A percentile compares a stretch with the other conserved stretches of the same genome.
Evolutionary conservation across 2,888 invertebrate species (phyloP).

Genomic region (Melanophora roralis): DNA sequence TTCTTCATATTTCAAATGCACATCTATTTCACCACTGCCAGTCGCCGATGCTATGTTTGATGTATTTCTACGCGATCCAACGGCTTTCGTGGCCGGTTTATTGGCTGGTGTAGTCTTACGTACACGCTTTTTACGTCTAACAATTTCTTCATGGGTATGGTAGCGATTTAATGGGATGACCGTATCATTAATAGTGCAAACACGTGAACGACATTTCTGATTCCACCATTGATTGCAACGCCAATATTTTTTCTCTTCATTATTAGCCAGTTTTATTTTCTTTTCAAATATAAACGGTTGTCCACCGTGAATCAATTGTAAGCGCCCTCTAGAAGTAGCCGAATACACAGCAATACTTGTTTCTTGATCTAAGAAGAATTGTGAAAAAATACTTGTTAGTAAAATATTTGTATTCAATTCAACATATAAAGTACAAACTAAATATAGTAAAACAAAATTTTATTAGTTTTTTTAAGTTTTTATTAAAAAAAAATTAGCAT

Average conservation of each 20-base stretch:
- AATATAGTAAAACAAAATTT: too few relatives aligned
- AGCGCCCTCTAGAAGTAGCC: constrained; percentile 76
- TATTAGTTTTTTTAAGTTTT: background rate
- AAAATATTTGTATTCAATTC: too few relatives aligned
- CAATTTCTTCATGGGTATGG: constrained; percentile 77
- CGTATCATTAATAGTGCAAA: constrained; percentile 75
- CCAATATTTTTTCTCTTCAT: constrained; percentile 76
- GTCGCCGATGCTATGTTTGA: constrained; percentile 36
- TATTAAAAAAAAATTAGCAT: background rate
- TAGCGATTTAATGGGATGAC: constrained; percentile 76
- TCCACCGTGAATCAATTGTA: constrained; percentile 77
- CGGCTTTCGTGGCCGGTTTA: constrained; percentile 36
- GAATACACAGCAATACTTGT: constrained; percentile 75
- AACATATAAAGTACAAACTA: too few relatives aligned
- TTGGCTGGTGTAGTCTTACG: constrained; percentile 66
- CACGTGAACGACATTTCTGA: constrained; percentile 77
- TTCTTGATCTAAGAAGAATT: constrained; percentile 65
- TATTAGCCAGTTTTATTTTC: constrained; percentile 72
- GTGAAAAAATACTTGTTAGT: constrained; percentile 58
- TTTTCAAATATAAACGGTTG: constrained; percentile 77
- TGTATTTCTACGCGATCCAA: background rate
- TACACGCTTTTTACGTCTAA: constrained; percentile 76
- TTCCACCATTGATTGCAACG: constrained; percentile 78
- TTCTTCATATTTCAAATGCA: constrained; percentile 76
- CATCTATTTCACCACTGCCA: constrained; percentile 60